A percentile compares a stretch with the other conserved stretches of the same genome.
Conservation (phyloP, 2,797 vertebrate species). For the Cuculus canorus region DNA sequence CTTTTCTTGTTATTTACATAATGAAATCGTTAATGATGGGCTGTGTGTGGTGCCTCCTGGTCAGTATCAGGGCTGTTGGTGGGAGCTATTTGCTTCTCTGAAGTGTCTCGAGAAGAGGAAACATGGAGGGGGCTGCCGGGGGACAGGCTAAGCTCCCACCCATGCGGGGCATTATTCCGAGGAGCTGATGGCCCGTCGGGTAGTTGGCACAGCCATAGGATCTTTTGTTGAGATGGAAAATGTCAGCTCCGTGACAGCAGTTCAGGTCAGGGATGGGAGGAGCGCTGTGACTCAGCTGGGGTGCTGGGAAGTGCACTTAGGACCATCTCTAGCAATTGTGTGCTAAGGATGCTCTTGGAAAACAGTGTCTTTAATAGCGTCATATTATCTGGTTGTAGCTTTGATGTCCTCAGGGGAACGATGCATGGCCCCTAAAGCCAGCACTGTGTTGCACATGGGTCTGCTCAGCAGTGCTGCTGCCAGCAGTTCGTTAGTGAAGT, state of each 20-base stretch:
- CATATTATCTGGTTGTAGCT: rapidly evolving
- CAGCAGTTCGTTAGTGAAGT: neutral
- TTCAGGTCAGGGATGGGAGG: neutral
- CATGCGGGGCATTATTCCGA: rapidly evolving
- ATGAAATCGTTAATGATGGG: neutral
- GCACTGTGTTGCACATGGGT: neutral
- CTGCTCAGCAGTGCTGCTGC: neutral
- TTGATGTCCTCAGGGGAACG: neutral
- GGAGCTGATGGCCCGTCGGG: neutral
- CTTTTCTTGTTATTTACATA: neutral
- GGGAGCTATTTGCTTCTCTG: constrained; percentile 14
- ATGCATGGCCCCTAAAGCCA: neutral
- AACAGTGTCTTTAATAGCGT: neutral
- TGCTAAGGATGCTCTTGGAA: neutral
- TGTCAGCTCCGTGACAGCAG: neutral
- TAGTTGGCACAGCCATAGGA: neutral
- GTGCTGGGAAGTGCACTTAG: neutral
- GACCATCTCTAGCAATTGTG: neutral
- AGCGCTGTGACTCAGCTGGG: neutral
- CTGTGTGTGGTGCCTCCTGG: neutral
- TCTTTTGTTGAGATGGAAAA: neutral
- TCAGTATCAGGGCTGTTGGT: neutral
- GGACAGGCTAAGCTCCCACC: neutral
- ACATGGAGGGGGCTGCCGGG: rapidly evolving
- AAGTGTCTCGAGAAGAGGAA: neutral